phyloP scores from a whole-genome alignment of 2,113 vertebrate species.

The Corythornis madagascariensis region DNA sequence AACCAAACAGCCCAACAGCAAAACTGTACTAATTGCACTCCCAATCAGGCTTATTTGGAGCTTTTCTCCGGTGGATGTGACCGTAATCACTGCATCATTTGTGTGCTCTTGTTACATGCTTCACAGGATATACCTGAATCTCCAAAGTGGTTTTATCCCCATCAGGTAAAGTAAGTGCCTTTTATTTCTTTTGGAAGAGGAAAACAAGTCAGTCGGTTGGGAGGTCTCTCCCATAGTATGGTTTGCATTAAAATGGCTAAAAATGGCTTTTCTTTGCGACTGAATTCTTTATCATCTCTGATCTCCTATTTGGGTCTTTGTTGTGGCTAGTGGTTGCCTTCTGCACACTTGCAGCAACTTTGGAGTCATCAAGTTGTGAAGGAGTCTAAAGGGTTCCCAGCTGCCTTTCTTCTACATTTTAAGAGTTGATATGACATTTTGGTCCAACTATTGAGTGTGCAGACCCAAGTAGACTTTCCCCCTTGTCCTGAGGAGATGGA shows the following conservation, averaged over 20 bases:
- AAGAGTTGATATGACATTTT: background rate
- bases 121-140: accelerated
- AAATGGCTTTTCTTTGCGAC: background rate
- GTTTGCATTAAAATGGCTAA: background rate
- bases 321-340: background rate
- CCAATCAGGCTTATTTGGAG: background rate
- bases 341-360: background rate
- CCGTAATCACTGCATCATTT: accelerated
- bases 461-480: background rate
- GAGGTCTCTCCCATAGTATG: background rate
- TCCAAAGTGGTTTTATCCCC: background rate
- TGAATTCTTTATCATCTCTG: background rate
- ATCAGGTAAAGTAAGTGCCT: background rate
- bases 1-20: background rate
- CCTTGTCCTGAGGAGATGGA: background rate
- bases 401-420: background rate
- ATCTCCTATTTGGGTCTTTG: background rate
- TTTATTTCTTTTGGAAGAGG: background rate
- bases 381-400: background rate
- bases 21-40: background rate
- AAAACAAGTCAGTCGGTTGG: background rate
- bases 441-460: background rate
- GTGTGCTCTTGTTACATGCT: background rate
- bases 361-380: background rate
- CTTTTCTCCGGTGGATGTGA: background rate